Evolutionary conservation across 2,888 invertebrate species (phyloP).

Genomic region (Hydriomena furcata): DNA sequence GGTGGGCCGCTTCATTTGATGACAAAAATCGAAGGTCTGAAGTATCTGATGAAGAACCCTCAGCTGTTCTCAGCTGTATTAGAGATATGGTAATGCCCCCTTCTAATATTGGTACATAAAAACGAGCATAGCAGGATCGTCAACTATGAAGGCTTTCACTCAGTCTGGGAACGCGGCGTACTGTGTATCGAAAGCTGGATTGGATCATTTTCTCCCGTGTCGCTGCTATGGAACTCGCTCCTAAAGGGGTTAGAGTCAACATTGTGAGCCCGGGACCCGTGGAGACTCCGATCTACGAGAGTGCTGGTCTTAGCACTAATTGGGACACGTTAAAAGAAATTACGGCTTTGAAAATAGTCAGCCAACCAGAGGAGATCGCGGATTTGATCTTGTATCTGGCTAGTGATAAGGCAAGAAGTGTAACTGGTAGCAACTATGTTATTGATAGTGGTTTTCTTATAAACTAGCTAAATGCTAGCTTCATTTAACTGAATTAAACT

Average conservation of each 20-base stretch:
- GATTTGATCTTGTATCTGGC: conserved; percentile 47
- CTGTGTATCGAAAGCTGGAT: conserved; percentile 87
- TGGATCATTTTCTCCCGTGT: conserved; percentile 89
- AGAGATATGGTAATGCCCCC: no score
- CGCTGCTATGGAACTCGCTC: conserved; percentile 85
- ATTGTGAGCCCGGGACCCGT: conserved; percentile 90
- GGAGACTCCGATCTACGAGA: conserved; percentile 54
- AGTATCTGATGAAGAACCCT: no score
- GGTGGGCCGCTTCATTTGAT: no score
- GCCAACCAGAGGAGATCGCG: conserved; percentile 42
- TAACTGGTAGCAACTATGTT: conserved; percentile 38
- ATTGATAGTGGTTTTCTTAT: conserved; percentile 37
- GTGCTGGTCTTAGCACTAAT: conserved; percentile 35
- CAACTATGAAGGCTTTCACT: not conserved
- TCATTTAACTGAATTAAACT: no score
- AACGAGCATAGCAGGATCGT: conserved; percentile 25
- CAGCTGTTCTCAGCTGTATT: no score
- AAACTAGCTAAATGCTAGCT: not conserved
- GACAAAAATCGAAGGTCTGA: no score
- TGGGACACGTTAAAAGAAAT: conserved; percentile 8
- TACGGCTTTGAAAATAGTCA: conserved; percentile 21
- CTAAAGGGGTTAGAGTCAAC: conserved; percentile 85
- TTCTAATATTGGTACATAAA: conserved; percentile 32
- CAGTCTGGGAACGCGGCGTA: conserved; percentile 59
- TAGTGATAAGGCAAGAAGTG: conserved; percentile 40